Evolutionary conservation across 2,888 invertebrate species (phyloP), one percentile per base, ranked within the genome.

Genomic region (Sarcophaga subvicina): DNA sequence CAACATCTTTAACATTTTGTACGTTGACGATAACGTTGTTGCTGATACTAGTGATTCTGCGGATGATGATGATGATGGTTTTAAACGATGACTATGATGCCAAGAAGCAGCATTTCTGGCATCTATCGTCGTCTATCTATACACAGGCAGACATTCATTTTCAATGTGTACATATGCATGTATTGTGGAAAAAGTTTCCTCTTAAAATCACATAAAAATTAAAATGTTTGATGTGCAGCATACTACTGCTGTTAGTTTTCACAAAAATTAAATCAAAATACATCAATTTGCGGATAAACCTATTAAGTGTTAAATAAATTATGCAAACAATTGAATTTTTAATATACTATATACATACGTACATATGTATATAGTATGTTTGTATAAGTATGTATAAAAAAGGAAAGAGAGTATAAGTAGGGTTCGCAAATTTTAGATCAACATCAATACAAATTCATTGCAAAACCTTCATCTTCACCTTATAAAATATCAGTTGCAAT

Each of bases 271-370:
- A 81, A 81, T 73, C 69, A 69, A 17, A 69, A 75, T 69, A 75
- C 54, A 76, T 70, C 76, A 82, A 45, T 63, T 82, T 82, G 63
- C 49, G 49, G 80, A 62, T 73, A 80, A 75, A 81, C 22, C 27
- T 64, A 25, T 63, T 64, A 63, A 69, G 22, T 69, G 54, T 75
- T 49, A 69, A 75, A 54, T 60, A 47, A 60, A 73, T 73, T 80
- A 73, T 67, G 67, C 49, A 66, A 80, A 64, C 14, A 63, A 54
- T 66, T 54, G n/a, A 60, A 60, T 37, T 37, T 37, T 37, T 37
- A 37, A 37, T 37, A 37, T 37, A 10, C 10, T 37, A 37, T 37
- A 37, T 10, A 37, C 8, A 37, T 10, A 37, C 8, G 37, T 37
- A 22, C 22, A 22, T 22, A 37, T 2, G 37, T 37, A 37, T 37